Conservation (phyloP, 2,888 invertebrate species). For the Ferdinandea cuprea region DNA sequence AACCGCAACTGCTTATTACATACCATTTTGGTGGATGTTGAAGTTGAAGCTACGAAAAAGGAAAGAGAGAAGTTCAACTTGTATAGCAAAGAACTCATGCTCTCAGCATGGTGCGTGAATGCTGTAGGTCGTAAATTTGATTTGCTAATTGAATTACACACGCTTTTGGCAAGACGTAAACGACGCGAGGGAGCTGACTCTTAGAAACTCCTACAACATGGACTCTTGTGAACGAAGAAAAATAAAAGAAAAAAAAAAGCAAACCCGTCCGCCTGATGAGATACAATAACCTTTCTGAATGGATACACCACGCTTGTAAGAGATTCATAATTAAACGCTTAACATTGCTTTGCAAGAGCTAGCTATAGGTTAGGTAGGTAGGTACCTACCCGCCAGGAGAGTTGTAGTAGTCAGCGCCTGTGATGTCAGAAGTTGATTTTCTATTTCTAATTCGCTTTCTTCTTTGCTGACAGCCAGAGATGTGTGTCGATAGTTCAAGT, state of each 20-base stretch:
- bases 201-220: constrained; percentile 31
- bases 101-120: constrained; percentile 34
- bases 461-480: constrained; percentile 15
- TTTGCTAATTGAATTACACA: constrained; percentile 57
- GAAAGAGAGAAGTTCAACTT: constrained; percentile 1
- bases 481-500: constrained; percentile 37
- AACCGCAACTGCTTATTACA: constrained; percentile 17
- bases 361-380: too few relatives aligned
- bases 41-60: background rate
- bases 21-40: constrained; percentile 22
- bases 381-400: too few relatives aligned
- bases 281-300: constrained; percentile 44
- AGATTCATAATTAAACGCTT: constrained; percentile 53
- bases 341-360: constrained; percentile 26
- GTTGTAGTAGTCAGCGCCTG: background rate
- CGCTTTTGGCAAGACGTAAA: constrained; percentile 1
- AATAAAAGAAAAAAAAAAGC: too few relatives aligned
- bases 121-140: constrained; percentile 32
- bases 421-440: constrained; percentile 30
- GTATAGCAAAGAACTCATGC: background rate
- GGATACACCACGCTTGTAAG: constrained; percentile 35
- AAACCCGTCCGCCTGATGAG: constrained; percentile 1
- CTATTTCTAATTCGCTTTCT: constrained; percentile 33
- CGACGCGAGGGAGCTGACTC: background rate
- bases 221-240: too few relatives aligned